These are phyloP conservation scores for Chaenocephalus aceratus DNA, from an alignment of 2,113 vertebrate genomes.

Conservation along the genomic window DNA sequence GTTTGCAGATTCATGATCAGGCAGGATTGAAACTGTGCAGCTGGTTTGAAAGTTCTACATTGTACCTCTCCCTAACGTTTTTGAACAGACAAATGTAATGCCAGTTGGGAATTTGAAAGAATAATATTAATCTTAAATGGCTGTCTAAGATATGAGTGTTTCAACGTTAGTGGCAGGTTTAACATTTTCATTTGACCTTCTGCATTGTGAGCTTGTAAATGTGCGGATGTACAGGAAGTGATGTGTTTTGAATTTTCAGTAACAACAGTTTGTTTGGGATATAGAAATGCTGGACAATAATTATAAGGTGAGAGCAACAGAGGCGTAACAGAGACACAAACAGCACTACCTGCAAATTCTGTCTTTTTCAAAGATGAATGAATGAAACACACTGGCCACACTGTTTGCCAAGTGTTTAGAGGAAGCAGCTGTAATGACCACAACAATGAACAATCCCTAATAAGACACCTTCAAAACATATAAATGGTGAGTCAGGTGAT, in stretches of 20 bases:
- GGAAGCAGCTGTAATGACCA: not conserved
- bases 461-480: not conserved
- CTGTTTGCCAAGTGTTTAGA: not conserved
- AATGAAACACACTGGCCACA: not conserved
- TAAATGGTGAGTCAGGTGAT: not conserved
- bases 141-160: not conserved
- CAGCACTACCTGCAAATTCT: not conserved
- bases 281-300: not conserved
- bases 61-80: not conserved
- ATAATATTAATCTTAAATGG: not conserved
- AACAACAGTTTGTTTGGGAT: not conserved
- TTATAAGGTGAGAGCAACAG: not conserved
- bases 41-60: not conserved
- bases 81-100: not conserved
- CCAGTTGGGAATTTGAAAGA: not conserved
- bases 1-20: not conserved
- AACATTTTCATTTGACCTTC: not conserved
- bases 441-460: not conserved
- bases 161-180: not conserved
- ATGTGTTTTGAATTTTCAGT: not conserved
- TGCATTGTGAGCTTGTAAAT: not conserved
- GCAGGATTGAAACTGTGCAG: not conserved
- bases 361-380: not conserved
- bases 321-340: not conserved
- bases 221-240: not conserved